These are phyloP conservation scores for Diorhabda elongata DNA, from an alignment of 1,140 invertebrate species.

Conservation along the genomic window DNA sequence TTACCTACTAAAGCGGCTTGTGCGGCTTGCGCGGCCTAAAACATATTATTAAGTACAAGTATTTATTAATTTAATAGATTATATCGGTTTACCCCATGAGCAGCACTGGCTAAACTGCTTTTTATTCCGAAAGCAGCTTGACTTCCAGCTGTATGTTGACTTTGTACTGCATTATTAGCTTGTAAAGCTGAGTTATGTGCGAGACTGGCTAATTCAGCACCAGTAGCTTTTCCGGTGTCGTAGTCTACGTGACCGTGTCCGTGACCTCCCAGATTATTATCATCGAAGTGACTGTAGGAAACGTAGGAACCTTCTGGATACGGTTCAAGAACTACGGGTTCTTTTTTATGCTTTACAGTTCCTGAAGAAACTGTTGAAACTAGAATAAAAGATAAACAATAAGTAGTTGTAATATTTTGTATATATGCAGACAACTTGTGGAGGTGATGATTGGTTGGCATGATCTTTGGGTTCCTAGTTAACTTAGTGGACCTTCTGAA, in stretches of 20 bases:
- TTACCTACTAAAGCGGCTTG: slow-evolving; percentile 38
- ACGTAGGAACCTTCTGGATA: slow-evolving; percentile 12
- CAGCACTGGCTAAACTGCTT: slow-evolving; percentile 33
- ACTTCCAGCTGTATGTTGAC: slow-evolving; percentile 35
- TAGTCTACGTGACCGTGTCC: slow-evolving; percentile 1
- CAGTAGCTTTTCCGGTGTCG: slow-evolving; percentile 25
- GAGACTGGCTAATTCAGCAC: slow-evolving; percentile 33
- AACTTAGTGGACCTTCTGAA: no score
- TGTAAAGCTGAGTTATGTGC: slow-evolving; percentile 35
- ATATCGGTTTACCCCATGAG: slow-evolving; percentile 29
- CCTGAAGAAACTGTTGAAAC: not conserved
- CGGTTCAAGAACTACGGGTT: slow-evolving; percentile 29
- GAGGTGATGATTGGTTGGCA: not conserved
- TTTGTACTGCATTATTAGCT: slow-evolving; percentile 35
- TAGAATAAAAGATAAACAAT: slow-evolving; percentile 5
- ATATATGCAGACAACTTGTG: not conserved
- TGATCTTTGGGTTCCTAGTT: not conserved
- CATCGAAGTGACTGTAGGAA: slow-evolving; percentile 17
- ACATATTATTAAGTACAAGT: not conserved
- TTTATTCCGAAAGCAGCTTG: slow-evolving; percentile 36
- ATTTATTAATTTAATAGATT: not conserved
- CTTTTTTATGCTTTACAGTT: slow-evolving; percentile 1
- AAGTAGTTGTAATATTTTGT: not conserved
- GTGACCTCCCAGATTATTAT: slow-evolving; percentile 1
- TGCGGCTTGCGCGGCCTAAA: slow-evolving; percentile 35